Evolutionary conservation across 2,888 invertebrate genomes (phyloP), one percentile per base, ranked within the genome.

Genomic region (Leucania comma): DNA sequence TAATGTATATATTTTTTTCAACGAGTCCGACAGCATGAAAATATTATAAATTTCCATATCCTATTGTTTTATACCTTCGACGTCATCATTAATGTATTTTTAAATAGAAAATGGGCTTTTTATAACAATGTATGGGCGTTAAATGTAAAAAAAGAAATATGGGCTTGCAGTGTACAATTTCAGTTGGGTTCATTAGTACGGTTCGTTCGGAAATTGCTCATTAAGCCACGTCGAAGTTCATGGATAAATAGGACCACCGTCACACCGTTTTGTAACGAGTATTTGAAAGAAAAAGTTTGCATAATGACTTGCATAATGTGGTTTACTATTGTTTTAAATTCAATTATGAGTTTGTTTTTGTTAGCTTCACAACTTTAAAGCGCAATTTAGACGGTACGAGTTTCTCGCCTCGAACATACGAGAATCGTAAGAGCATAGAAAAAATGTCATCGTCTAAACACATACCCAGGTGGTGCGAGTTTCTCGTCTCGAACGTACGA

Each of bases 121-220:
- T 14, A 50, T 62, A 10, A 14, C 9, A 60, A 53, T 69, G 14
- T 14, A 17, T 38, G n/a, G 29, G 10, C 29, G 8, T 53, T 48
- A 72, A 32, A 38, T 4, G 14, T 51, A 12, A 42, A 22, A 57
- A 38, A 59, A 46, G 35, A 53, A 42, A 69, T 60, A 29, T 22
- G 32, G 12, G 54, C 53, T 24, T 64, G n/a, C 65, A 77, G 72
- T 77, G 66, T 86, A 69, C 62, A 66, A 73, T 68, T 78, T 84
- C 73, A 86, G 83, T 86, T 85, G 85, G 85, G 89, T 90, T 91
- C 91, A 89, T 92, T 91, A 91, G 88, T 87, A 87, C 75, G 83
- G 84, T 85, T 86, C 88, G 86, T 90, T 90, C 90, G 93, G 93
- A 94, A 94, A 94, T 93, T 92, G 93, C 94, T 94, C 94, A 92